Evolutionary conservation across 1,140 invertebrate genomes (phyloP), one percentile per base, ranked within the genome.

Genomic region (Triops cancriformis): DNA sequence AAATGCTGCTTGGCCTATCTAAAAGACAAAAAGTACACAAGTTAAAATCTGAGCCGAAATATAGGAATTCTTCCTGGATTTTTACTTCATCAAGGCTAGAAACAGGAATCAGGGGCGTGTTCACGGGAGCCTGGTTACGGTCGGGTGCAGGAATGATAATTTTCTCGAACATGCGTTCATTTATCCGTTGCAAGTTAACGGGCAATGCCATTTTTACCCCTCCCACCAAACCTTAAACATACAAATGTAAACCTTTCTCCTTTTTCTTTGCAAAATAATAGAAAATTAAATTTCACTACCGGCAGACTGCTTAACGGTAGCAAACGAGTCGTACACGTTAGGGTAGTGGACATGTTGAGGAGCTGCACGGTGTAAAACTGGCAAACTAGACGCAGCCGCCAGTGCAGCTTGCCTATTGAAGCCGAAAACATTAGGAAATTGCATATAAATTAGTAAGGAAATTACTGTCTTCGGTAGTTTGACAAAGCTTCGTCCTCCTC

Each of bases 1-100:
- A 82, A 99, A 99, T 0, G 92, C 94, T 84, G 91, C 88, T 86
- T 93, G 89, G 0, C 93, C 95, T 78, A 95, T 89, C 87, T 92
- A 83, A 77, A 84, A 83, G 78, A n/a, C n/a, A n/a, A n/a, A n/a
- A n/a, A n/a, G n/a, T n/a, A n/a, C n/a, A n/a, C n/a, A n/a, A 72
- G 37, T 79, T 78, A 78, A 76, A 77, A 80, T 37, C 37, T 73
- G 23, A 26, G 81, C n/a, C 79, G 80, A 81, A 74, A 73, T 78
- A 80, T 37, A 74, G 28, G 75, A n/a, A 6, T 14, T 51, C 77
- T 76, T 42, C 31, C 18, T 78, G 77, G 73, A 14, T 27, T 79
- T 81, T 81, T 85, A 92, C 91, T 84, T 94, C 89, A 86, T 98
- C 95, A 79, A 98, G 86, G 11, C 88, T 85, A 0, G 87, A 86